phyloP scores from a whole-genome alignment of 1,140 invertebrate species.

The Nomia melanderi region DNA sequence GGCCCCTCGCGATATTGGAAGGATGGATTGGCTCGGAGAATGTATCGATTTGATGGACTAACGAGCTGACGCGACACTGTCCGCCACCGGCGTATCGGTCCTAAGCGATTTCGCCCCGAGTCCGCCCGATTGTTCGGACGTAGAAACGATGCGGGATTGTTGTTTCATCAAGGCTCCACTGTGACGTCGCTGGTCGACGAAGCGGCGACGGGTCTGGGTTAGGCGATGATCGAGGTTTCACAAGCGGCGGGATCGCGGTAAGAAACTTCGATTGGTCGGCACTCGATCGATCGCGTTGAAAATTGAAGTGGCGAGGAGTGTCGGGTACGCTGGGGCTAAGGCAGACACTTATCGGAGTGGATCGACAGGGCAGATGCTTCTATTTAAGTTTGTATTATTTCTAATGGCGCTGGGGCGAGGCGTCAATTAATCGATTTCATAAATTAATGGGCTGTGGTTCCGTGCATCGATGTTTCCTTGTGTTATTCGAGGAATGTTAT shows the following conservation, averaged over 20 bases:
- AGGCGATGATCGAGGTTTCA: not conserved
- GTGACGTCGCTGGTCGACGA: not conserved
- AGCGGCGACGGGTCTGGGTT: not conserved
- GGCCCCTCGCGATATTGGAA: constrained; percentile 8
- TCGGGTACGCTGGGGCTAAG: not conserved
- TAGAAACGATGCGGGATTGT: constrained; percentile 4
- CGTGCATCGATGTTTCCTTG: too few species aligned
- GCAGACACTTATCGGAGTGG: not conserved
- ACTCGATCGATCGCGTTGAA: constrained; percentile 3
- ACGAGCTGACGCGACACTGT: constrained; percentile 25
- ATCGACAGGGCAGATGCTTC: not conserved
- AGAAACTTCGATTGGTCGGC: not conserved
- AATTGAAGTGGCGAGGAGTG: not conserved
- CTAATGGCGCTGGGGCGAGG: too few species aligned
- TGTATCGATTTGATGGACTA: constrained; percentile 51
- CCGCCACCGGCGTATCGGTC: not conserved
- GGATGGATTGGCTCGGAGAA: not conserved
- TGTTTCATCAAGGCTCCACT: not conserved
- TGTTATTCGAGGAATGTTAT: too few species aligned
- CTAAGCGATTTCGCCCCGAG: not conserved
- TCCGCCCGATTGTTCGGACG: not conserved
- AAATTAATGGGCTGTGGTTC: too few species aligned
- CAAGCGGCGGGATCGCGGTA: not conserved
- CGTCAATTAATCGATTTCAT: too few species aligned
- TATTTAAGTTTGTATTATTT: not conserved